These are phyloP conservation scores for Lordiphosa mommai DNA, from an alignment of 1,140 invertebrate species.

Conservation along the genomic window DNA sequence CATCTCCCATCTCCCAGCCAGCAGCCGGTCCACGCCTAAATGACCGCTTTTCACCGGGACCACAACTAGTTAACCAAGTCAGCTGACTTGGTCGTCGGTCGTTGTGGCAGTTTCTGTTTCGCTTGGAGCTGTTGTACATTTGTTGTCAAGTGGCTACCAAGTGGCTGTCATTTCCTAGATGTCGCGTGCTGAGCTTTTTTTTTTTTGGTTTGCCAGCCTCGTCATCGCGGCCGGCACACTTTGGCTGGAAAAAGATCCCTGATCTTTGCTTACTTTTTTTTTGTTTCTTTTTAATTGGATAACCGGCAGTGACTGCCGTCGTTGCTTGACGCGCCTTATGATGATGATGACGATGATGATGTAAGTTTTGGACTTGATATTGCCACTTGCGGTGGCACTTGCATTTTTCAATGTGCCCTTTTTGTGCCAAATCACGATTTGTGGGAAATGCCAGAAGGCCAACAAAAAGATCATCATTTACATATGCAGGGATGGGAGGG, in stretches of 20 bases:
- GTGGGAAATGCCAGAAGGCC: background rate
- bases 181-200: slow-evolving; percentile 54
- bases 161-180: slow-evolving; percentile 64
- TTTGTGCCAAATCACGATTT: slow-evolving; percentile 22
- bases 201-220: slow-evolving; percentile 3
- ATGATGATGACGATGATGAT: slow-evolving; percentile 32
- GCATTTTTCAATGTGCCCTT: slow-evolving; percentile 32
- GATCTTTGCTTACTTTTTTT: slow-evolving; percentile 47
- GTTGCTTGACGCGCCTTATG: slow-evolving; percentile 31
- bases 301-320: slow-evolving; percentile 45
- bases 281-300: slow-evolving; percentile 57
- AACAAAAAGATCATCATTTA: background rate
- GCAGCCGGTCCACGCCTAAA: slow-evolving; percentile 47
- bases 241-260: slow-evolving; percentile 60
- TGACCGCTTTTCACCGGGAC: slow-evolving; percentile 61
- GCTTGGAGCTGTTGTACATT: slow-evolving; percentile 15
- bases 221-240: slow-evolving; percentile 34
- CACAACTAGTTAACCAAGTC: slow-evolving; percentile 61
- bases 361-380: slow-evolving; percentile 74
- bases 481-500: background rate
- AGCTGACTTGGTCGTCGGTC: slow-evolving; percentile 43
- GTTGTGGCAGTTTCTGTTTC: slow-evolving; percentile 24
- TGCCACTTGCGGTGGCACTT: slow-evolving; percentile 51
- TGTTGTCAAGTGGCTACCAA: slow-evolving; percentile 37
- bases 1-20: too few species aligned